Conservation (phyloP, 2,888 invertebrate genomes). For the Drosophila bunnanda region DNA sequence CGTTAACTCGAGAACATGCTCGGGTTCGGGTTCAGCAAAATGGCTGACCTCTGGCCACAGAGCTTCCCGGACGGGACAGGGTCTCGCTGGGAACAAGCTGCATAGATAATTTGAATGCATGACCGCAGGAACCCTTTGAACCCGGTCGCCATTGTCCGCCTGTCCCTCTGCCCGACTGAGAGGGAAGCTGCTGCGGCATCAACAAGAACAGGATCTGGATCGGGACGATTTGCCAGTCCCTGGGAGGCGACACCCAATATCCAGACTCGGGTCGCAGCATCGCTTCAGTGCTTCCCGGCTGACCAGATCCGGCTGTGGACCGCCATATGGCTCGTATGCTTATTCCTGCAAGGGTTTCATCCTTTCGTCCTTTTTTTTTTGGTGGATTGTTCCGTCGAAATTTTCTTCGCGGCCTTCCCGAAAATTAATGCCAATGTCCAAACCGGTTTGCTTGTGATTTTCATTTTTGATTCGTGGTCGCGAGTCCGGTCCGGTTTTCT, state of each 20-base stretch:
- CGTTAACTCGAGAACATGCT: constrained; percentile 75
- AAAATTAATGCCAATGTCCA: constrained; percentile 76
- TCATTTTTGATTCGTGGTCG: constrained; percentile 65
- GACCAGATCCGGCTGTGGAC: constrained; percentile 77
- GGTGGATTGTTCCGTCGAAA: constrained; percentile 44
- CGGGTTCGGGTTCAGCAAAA: constrained; percentile 64
- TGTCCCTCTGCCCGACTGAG: constrained; percentile 52
- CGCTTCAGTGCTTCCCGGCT: constrained; percentile 54
- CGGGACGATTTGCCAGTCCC: constrained; percentile 39
- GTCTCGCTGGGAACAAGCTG: constrained; percentile 47
- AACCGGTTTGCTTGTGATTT: constrained; percentile 75
- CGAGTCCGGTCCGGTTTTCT: constrained; percentile 75
- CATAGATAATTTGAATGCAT: constrained; percentile 74
- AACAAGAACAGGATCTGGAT: constrained; percentile 31
- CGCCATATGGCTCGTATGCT: constrained; percentile 59
- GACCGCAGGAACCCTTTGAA: constrained; percentile 75
- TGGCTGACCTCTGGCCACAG: constrained; percentile 66
- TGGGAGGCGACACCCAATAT: constrained; percentile 49
- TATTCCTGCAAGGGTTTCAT: constrained; percentile 61
- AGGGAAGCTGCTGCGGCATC: constrained; percentile 3
- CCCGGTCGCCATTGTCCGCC: constrained; percentile 61
- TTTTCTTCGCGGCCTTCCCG: constrained; percentile 72
- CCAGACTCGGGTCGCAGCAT: constrained; percentile 37
- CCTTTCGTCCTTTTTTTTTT: constrained; percentile 61
- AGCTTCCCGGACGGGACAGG: constrained; percentile 39